Evolutionary conservation across 2,113 vertebrate species (phyloP).

Genomic region (Emydocephalus ijimae): DNA sequence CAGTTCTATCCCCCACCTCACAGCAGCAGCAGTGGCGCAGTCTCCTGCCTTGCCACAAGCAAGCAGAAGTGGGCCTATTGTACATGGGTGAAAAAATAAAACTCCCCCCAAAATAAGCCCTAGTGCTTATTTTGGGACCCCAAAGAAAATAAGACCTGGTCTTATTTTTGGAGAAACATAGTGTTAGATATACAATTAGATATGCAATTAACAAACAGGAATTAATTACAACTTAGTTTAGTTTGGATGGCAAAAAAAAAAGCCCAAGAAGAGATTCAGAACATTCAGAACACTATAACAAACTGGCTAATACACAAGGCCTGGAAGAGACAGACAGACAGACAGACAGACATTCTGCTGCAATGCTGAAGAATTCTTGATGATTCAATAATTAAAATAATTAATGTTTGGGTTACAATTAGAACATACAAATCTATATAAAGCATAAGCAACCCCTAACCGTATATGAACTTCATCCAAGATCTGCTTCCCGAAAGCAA

Average conservation of each 20-base stretch:
- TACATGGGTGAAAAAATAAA: too few species aligned
- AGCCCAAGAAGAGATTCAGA: not conserved
- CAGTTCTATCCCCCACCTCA: too few species aligned
- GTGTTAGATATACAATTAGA: not conserved
- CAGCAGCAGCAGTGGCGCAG: too few species aligned
- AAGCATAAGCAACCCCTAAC: not conserved
- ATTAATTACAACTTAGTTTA: not conserved
- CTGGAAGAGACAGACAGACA: not conserved
- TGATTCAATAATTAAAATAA: not conserved
- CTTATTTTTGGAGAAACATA: too few species aligned
- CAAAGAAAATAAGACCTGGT: too few species aligned
- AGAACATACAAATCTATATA: not conserved
- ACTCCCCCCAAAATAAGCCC: too few species aligned
- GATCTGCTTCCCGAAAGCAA: not conserved
- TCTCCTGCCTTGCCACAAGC: too few species aligned
- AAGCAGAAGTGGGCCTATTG: too few species aligned
- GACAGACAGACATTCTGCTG: not conserved
- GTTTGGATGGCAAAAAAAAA: not conserved
- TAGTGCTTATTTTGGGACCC: too few species aligned
- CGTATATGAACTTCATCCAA: not conserved
- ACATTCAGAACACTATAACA: not conserved
- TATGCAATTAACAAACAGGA: not conserved
- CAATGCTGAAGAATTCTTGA: not conserved
- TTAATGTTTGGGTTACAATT: not conserved
- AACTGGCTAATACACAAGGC: not conserved